Conservation (phyloP, 2,888 invertebrate genomes). For the Orthosia gracilis region DNA sequence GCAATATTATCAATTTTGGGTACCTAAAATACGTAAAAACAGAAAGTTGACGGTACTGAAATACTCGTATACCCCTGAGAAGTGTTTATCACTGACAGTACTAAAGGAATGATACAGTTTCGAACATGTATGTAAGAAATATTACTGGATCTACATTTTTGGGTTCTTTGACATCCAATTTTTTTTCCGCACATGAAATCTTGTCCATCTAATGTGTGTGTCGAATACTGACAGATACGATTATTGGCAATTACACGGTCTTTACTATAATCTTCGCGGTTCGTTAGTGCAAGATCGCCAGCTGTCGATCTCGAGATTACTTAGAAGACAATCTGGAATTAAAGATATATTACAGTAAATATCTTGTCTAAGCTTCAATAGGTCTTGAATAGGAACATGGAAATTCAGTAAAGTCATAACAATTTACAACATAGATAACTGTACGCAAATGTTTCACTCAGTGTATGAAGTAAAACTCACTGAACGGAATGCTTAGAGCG, state of each 20-base stretch:
- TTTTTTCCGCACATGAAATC: too few species aligned
- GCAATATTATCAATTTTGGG: too few species aligned
- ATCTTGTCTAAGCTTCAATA: not conserved
- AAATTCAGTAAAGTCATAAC: slow-evolving; percentile 48
- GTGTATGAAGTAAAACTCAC: slow-evolving; percentile 21
- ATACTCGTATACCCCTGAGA: too few species aligned
- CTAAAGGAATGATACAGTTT: too few species aligned
- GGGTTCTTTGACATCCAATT: too few species aligned
- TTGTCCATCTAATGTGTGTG: slow-evolving; percentile 24
- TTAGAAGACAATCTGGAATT: slow-evolving; percentile 1
- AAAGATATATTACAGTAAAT: slow-evolving; percentile 3
- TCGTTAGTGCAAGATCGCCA: slow-evolving; percentile 43
- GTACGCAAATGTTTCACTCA: slow-evolving; percentile 33
- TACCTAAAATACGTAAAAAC: too few species aligned
- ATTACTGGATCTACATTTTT: too few species aligned
- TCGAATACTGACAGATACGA: slow-evolving; percentile 26
- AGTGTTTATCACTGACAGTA: too few species aligned
- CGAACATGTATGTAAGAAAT: too few species aligned
- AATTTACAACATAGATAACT: slow-evolving; percentile 44
- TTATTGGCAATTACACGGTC: slow-evolving; percentile 60
- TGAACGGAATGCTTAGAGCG: slow-evolving; percentile 25
- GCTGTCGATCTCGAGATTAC: slow-evolving; percentile 27
- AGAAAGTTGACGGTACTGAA: too few species aligned
- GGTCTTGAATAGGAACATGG: slow-evolving; percentile 13
- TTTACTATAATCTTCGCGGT: slow-evolving; percentile 58